Evolutionary conservation across 2,888 invertebrate species (phyloP).

Genomic region (Schizaphis graminum): DNA sequence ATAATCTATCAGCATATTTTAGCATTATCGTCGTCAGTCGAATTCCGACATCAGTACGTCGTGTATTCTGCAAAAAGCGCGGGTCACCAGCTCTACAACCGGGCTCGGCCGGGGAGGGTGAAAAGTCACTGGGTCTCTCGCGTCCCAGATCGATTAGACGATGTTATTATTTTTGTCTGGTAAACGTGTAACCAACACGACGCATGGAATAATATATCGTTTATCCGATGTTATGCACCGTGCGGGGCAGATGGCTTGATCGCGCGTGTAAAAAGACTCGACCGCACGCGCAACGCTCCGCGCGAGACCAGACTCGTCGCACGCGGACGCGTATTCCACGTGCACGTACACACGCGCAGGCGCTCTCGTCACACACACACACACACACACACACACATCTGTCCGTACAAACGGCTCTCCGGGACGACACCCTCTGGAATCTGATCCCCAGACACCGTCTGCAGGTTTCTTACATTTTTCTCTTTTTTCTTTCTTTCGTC

Average conservation of each 20-base stretch:
- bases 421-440: conserved; percentile 64
- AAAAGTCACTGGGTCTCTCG: neutral
- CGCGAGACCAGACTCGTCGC: neutral
- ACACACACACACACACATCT: conserved; percentile 9
- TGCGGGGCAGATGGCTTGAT: conserved; percentile 43
- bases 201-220: neutral
- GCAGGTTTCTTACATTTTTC: conserved; percentile 43
- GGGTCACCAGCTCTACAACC: neutral
- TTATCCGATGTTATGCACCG: neutral
- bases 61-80: neutral
- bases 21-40: neutral
- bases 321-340: conserved; percentile 3
- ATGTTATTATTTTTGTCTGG: neutral
- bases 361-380: neutral
- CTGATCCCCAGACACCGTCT: conserved; percentile 64
- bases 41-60: neutral
- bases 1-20: neutral
- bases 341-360: neutral
- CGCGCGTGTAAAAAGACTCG: conserved; percentile 47
- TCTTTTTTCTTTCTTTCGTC: neutral
- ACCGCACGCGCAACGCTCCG: conserved; percentile 53
- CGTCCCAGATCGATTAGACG: neutral
- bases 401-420: conserved; percentile 1
- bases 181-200: neutral
- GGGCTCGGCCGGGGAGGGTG: no score